phyloP scores from a whole-genome alignment of 2,113 vertebrate genomes.

The Grus americana region DNA sequence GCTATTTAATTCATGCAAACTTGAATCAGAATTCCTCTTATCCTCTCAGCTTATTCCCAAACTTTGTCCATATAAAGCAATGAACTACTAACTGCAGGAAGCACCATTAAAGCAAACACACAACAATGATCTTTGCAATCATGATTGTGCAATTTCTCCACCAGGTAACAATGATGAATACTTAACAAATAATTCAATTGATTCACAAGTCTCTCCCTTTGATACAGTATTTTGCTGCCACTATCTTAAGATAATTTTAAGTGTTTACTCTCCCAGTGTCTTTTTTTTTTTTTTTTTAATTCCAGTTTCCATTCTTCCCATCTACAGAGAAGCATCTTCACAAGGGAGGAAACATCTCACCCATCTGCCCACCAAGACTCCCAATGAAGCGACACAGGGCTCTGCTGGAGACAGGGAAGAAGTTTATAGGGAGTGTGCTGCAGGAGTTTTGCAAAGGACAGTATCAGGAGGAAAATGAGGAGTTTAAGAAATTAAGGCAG shows the following conservation, averaged over 20 bases:
- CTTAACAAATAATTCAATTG: not conserved
- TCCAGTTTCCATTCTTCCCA: not conserved
- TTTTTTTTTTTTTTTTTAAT: not conserved
- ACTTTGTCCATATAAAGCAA: not conserved
- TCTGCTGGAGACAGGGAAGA: not conserved
- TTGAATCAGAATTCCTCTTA: not conserved
- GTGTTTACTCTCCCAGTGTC: not conserved
- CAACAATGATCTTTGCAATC: not conserved
- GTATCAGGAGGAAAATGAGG: not conserved
- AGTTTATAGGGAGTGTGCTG: not conserved
- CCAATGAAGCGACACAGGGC: accelerated
- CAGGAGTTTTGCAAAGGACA: not conserved
- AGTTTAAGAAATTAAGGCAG: not conserved
- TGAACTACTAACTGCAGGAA: not conserved
- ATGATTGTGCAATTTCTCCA: not conserved
- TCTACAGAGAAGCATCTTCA: not conserved
- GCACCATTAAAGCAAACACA: not conserved
- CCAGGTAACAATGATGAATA: not conserved
- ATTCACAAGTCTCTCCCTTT: not conserved
- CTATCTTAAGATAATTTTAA: not conserved
- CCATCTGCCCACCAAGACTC: not conserved
- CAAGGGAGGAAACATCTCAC: not conserved
- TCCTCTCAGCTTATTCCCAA: not conserved
- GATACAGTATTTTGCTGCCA: not conserved
- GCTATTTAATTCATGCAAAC: not conserved